Base-by-base conservation (phyloP, 2,888 invertebrate species). In the Melinaea marsaeus region DNA sequence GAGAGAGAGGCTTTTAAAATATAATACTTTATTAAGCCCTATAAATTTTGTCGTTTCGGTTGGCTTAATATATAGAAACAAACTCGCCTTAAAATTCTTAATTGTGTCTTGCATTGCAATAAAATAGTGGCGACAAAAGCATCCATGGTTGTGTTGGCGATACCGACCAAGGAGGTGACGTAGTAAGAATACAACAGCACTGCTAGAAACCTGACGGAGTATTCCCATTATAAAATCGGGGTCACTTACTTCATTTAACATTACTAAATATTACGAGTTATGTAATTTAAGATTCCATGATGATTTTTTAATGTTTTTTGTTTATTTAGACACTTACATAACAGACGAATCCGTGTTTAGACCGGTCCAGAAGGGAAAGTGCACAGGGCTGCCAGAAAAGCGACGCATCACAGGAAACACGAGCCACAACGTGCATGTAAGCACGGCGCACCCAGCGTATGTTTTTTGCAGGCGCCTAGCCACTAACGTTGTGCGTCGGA, bases 91-190 rank as follows among this genome's bases (percentile, higher is more conserved):
- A 89, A 68, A 22, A 89, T 86, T 3, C 67, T 75, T 2, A 90
- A 73, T 60, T 90, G 88, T 9, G 84, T 83, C 66, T 83, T 79
- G 72, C 84, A 86, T 70, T 86, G 88, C 63, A 76, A 76, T 33
- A 90, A 76, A 7, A 89, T 69, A n/a, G 88, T 83, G 2, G 82
- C 88, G 61, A 90, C 79, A 69, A 90, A 86, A 0, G 88, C 89
- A 61, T 90, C 90, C 88, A 87, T 88, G 4, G 88, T 88, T 33
- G 90, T 90, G 71, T 90, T 90, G n/a, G 88, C 89, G 57, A 90
- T 79, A 46, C 84, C 90, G 42, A 88, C 85, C 62, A 90, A 74
- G n/a, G 88, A 79, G 2, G 86, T 89, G 56, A 82, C 85, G 74
- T 83, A 84, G 77, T 81, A 86, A 57, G 89, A 85, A 72, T 89